phyloP scores from a whole-genome alignment of 2,888 invertebrate genomes.

The Caenorhabditis auriculariae region DNA sequence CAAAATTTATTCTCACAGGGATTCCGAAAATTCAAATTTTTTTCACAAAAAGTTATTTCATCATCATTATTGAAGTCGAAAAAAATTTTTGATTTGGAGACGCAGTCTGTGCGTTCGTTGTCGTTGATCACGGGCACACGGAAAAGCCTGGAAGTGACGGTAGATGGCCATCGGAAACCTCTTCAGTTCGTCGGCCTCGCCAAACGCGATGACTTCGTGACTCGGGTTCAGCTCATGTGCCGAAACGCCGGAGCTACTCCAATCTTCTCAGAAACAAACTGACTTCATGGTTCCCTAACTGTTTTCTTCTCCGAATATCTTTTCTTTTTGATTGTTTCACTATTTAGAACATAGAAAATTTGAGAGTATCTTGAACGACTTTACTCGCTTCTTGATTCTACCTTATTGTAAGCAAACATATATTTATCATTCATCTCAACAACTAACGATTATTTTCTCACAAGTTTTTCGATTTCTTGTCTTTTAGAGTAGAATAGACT shows the following conservation, averaged over 20 bases:
- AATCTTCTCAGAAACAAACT: constrained; percentile 17
- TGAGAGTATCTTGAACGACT: too few relatives aligned
- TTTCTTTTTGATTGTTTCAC: too few relatives aligned
- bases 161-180: constrained; percentile 45
- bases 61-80: constrained; percentile 7
- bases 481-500: too few relatives aligned
- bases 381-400: too few relatives aligned
- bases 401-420: too few relatives aligned
- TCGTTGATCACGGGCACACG: constrained; percentile 44
- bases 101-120: constrained; percentile 40
- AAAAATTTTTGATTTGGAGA: constrained; percentile 18
- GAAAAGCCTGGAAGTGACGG: constrained; percentile 47
- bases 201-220: constrained; percentile 42
- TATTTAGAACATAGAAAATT: too few relatives aligned
- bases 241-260: constrained; percentile 22
- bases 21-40: background rate
- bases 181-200: constrained; percentile 49
- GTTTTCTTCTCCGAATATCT: too few relatives aligned
- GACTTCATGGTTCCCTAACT: too few relatives aligned
- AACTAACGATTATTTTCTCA: too few relatives aligned
- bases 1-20: too few relatives aligned
- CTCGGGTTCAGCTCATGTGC: constrained; percentile 31
- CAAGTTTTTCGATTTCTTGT: too few relatives aligned
- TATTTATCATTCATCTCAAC: too few relatives aligned
- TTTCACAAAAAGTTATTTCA: background rate